Base-by-base conservation (phyloP, 2,797 vertebrate species). In the Platalea minor region DNA sequence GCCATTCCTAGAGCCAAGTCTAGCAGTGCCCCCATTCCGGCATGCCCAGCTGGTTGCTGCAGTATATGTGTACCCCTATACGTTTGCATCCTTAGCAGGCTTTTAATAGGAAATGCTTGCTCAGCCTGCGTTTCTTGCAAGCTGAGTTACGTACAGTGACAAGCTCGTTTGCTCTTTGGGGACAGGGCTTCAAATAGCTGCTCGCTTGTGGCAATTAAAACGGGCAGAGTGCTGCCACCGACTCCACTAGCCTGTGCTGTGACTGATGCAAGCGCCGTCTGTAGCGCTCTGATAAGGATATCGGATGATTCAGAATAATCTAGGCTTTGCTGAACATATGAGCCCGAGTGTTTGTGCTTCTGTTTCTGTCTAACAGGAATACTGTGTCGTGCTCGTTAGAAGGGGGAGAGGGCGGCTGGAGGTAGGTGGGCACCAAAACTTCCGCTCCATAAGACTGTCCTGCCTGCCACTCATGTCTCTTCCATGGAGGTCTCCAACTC, bases 221-320 rank as follows among this genome's bases (percentile, higher is more conserved):
- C 4, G 0, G 91, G 88, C 88, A 80, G 72, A 93, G 75, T 5
- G 0, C 63, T 68, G 92, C 85, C 41, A 48, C 83, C 0, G 6
- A 68, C 78, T 63, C 69, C 0, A 1, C 29, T 43, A 67, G 83
- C 84, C 84, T 9, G 88, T 4, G 46, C 97, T 86, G 80, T 61
- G 83, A 93, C 92, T 94, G 97, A 95, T 93, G 91, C 83, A 69
- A 90, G 92, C 12, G 0, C 85, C 6, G 57, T 48, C 97, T 97
- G 97, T 18, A 82, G 64, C 1, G 9, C 88, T 72, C 96, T 94
- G 96, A 97, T 97, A 97, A 97, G 97, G 94, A 83, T 31, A 53
- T 26, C 16, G 95, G 91, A 89, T 96, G 95, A 95, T 95, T 91
- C 95, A 95, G 69, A 97, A 93, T 86, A 87, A 96, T 93, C 91